Base-by-base conservation (phyloP, 2,113 vertebrate species). In the Trichechus manatus region DNA sequence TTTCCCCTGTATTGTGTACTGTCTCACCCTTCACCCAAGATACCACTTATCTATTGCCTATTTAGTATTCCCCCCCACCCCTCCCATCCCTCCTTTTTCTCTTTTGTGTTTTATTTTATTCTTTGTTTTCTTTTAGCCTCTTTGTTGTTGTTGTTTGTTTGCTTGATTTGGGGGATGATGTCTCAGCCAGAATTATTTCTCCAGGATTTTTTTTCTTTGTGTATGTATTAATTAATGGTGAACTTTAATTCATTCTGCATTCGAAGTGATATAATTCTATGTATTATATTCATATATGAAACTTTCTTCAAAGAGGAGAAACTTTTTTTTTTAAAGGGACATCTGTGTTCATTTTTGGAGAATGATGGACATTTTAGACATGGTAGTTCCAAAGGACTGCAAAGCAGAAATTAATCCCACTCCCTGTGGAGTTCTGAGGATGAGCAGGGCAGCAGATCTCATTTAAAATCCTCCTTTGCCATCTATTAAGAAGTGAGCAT, bases 401-500 rank as follows among this genome's bases (percentile, higher is more conserved):
- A 29, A 93, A 89, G 85, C 96, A 97, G 92, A 96, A 97, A 97
- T 97, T 95, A 98, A 97, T 96, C 84, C 95, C 87, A 82, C 93
- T 96, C 96, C 98, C 97, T 97, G 96, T 93, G 94, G 96, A 97
- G 98, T 97, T 97, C 97, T 98, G 93, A 98, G 90, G 95, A 90
- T n/a, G 85, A 82, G 63, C 85, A 85, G 95, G 96, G 93, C 95
- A 95, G 93, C 95, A 31, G 97, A 82, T 75, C 97, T 97, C 96
- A 97, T 98, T 97, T 97, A 96, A 93, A 98, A 97, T 59, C 97
- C 96, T 98, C 96, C 98, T 98, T 97, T 98, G 95, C 97, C 96
- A 98, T 97, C 97, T 97, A 98, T 98, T 98, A 98, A 97, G 97
- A 95, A 98, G 96, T 95, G 97, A 97, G 93, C 87, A 95, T 84